Conservation (phyloP, 2,797 vertebrate species). For the Sciurus carolinensis region DNA sequence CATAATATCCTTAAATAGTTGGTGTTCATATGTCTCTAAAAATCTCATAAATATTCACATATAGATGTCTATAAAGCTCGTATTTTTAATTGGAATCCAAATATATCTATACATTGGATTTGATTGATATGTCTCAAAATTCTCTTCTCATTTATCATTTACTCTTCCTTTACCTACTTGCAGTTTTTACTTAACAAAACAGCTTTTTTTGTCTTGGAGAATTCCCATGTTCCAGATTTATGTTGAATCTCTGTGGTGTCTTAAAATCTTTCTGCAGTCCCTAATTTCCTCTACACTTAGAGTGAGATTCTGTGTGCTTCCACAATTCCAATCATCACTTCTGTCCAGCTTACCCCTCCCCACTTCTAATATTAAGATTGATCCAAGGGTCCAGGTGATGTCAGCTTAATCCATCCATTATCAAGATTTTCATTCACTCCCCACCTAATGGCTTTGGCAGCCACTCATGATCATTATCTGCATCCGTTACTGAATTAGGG, state of each 20-base stretch:
- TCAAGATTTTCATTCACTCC: neutral
- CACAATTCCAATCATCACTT: neutral
- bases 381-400: neutral
- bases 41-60: neutral
- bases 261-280: neutral
- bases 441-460: neutral
- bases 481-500: neutral
- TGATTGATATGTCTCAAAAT: neutral
- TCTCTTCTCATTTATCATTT: neutral
- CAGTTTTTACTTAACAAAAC: neutral
- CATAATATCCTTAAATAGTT: neutral
- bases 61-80: neutral
- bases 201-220: neutral
- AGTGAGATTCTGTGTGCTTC: neutral
- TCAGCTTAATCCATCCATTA: neutral
- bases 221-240: neutral
- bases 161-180: neutral
- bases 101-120: neutral
- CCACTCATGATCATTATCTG: neutral
- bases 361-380: neutral
- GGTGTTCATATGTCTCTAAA: conserved; percentile 8
- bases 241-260: neutral
- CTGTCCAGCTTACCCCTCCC: neutral
- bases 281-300: neutral
- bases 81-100: neutral